Base-by-base conservation (phyloP, 2,113 vertebrate species). In the Psilopogon haemacephalus region DNA sequence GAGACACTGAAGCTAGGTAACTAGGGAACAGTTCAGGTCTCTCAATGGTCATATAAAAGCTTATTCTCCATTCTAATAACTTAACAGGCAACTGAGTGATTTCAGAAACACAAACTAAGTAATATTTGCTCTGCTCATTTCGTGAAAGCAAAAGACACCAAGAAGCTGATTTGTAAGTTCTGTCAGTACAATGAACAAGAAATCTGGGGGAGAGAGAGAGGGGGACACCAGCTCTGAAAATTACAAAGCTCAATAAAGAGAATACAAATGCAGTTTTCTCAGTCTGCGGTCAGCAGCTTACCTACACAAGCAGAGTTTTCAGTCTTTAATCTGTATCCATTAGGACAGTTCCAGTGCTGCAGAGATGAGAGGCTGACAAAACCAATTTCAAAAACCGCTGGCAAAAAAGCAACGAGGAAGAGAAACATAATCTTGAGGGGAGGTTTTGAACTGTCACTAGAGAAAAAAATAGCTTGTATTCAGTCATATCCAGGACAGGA, bases 371-470 rank as follows among this genome's bases (percentile, higher is more conserved):
- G 56, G 52, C 69, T 91, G 52, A 91, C 81, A 89, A 97, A 96
- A 87, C 90, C 93, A 38, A 97, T 96, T 86, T 94, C 97, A 86
- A 98, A 96, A 95, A 97, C 59, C 68, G 96, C 90, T n/a, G 95
- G 82, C 88, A 97, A 96, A 84, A 98, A 95, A 83, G 94, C 84
- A 72, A 88, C 87, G 54, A 98, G 91, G 72, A 95, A 85, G 44
- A 96, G 91, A 96, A 97, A 97, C 98, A 98, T 98, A 96, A 97
- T 98, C 97, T 93, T 87, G 76, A 69, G 16, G 24, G 23, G 0
- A n/a, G 28, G 80, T 83, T 71, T 63, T 59, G 64, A 93, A 35
- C 69, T 83, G 86, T 90, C 85, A 86, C 56, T 26, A 70, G 79
- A 93, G 73, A 95, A 92, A 84, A 84, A 89, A 83, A 63, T 96